A percentile compares a stretch with the other conserved stretches of the same genome.
Evolutionary conservation across 2,888 invertebrate species (phyloP).

Genomic region (Dichetophora obliterata): DNA sequence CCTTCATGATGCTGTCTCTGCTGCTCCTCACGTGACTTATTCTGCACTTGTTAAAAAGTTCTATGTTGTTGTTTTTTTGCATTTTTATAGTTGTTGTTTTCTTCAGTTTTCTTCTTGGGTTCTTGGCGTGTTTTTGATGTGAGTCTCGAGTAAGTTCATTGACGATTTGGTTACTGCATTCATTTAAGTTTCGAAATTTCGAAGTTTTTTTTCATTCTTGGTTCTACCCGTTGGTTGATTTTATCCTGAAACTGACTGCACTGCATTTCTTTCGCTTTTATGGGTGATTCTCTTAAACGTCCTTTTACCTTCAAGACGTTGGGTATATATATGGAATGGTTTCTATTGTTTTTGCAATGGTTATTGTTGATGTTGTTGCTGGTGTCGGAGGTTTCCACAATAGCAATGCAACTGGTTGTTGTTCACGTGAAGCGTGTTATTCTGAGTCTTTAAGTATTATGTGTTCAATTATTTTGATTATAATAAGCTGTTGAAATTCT

Average conservation of each 20-base stretch:
- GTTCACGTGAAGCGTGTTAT: conserved; percentile 30
- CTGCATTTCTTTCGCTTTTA: conserved; percentile 50
- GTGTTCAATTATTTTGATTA: conserved; percentile 57
- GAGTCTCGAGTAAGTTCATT: conserved; percentile 59
- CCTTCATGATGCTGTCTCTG: no score
- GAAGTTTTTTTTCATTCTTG: conserved; percentile 43
- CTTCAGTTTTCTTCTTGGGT: conserved; percentile 46
- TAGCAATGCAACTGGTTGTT: conserved; percentile 57
- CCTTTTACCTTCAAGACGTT: conserved; percentile 57
- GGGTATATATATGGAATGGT: background rate
- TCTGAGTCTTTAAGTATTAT: conserved; percentile 54
- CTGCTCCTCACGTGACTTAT: background rate
- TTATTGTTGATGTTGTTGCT: conserved; percentile 25
- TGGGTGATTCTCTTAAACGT: conserved; percentile 62
- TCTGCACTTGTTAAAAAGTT: conserved; percentile 66
- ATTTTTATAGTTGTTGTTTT: conserved; percentile 40
- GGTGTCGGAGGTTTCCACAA: conserved; percentile 4
- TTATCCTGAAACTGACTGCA: background rate
- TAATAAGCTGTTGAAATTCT: conserved; percentile 9
- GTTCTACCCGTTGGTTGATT: conserved; percentile 43
- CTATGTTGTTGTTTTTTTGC: conserved; percentile 40
- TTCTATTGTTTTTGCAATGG: conserved; percentile 32
- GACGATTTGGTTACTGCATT: conserved; percentile 52
- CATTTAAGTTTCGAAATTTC: conserved; percentile 37
- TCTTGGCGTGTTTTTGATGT: conserved; percentile 57